Percentiles rank a stretch among this genome's conserved stretches.
Evolutionary conservation across 2,888 invertebrate species (phyloP).

Genomic region (Torymus aiolomorphi): DNA sequence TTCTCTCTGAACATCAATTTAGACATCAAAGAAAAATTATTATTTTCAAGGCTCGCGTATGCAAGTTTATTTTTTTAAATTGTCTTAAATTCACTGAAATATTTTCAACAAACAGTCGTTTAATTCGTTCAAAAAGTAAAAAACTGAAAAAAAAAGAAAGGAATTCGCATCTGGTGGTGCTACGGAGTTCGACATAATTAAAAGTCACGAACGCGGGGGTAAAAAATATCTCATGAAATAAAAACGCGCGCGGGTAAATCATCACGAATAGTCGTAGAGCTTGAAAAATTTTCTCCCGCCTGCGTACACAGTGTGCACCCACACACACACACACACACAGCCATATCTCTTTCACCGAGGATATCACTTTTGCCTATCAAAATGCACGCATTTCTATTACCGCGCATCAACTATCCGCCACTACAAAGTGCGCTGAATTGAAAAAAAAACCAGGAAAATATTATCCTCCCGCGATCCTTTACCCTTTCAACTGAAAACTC

Average conservation of each 20-base stretch:
- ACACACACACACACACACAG: not conserved
- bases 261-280: conserved; percentile 6
- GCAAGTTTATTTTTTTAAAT: no score
- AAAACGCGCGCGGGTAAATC: conserved; percentile 18
- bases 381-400: conserved; percentile 46
- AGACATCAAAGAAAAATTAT: no score
- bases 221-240: conserved; percentile 22
- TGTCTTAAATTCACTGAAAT: no score
- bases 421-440: conserved; percentile 46
- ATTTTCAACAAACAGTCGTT: not conserved
- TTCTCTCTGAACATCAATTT: no score
- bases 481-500: conserved; percentile 30
- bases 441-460: conserved; percentile 46
- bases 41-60: no score
- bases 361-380: conserved; percentile 38
- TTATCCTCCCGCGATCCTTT: conserved; percentile 36
- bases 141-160: not conserved
- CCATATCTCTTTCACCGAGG: conserved; percentile 5
- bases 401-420: conserved; percentile 35
- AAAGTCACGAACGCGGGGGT: not conserved
- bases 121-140: not conserved
- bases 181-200: conserved; percentile 33
- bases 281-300: conserved; percentile 39
- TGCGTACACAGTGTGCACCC: not conserved
- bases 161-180: not conserved